phyloP scores from a whole-genome alignment of 2,113 vertebrate species.

The Oreotrochilus melanogaster region DNA sequence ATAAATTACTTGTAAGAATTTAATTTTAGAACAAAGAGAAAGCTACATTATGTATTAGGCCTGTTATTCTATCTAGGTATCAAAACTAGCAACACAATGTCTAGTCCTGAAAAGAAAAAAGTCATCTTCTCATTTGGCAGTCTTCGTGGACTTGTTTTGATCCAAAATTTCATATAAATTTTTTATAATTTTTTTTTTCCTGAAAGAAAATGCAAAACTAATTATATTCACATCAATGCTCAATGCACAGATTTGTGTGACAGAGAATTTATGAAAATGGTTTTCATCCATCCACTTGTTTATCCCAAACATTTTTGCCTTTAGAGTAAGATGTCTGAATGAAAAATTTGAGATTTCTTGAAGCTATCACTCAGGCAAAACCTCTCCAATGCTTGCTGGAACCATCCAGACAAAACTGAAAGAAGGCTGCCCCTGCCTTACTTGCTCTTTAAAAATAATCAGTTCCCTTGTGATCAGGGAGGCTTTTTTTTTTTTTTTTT shows the following conservation, averaged over 20 bases:
- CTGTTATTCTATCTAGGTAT: neutral
- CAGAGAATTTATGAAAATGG: neutral
- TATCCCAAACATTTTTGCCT: neutral
- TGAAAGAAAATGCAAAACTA: neutral
- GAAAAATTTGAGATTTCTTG: neutral
- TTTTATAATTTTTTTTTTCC: neutral
- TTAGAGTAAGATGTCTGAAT: neutral
- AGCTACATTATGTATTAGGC: neutral
- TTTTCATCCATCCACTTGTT: neutral
- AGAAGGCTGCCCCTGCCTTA: neutral
- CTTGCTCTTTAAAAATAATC: neutral
- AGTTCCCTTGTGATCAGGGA: neutral
- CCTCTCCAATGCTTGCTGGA: neutral
- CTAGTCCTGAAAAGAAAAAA: neutral
- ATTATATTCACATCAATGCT: neutral
- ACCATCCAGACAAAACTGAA: neutral
- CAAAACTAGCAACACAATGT: neutral
- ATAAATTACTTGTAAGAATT: neutral
- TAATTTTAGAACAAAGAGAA: neutral
- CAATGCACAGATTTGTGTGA: neutral
- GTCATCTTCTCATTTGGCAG: neutral
- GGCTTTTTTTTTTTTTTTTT: neutral
- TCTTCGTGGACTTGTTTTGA: neutral
- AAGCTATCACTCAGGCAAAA: neutral
- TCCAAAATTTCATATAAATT: neutral